Conservation (phyloP, 1,140 invertebrate genomes). For the Caerostris darwini region DNA sequence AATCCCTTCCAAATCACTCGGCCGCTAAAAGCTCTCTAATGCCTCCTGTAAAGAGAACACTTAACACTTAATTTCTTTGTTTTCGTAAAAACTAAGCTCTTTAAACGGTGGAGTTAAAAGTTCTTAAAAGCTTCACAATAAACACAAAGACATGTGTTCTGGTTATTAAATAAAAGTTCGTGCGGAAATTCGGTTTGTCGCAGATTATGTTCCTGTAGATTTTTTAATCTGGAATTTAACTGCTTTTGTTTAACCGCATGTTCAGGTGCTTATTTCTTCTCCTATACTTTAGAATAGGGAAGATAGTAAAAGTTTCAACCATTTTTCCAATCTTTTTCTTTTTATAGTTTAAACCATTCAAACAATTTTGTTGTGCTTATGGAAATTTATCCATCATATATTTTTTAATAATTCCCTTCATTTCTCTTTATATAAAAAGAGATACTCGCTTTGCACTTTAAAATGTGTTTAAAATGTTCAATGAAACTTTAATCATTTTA, state of each 20-base stretch:
- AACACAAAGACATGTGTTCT: background rate
- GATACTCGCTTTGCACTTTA: no score
- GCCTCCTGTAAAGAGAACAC: slow-evolving; percentile 28
- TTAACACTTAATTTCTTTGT: slow-evolving; percentile 56
- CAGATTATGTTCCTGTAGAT: background rate
- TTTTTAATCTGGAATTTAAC: background rate
- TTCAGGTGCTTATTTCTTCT: no score
- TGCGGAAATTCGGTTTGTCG: background rate
- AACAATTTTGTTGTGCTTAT: no score
- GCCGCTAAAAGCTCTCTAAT: slow-evolving; percentile 54
- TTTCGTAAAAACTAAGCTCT: slow-evolving; percentile 32
- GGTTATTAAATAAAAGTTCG: background rate
- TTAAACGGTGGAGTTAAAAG: slow-evolving; percentile 33
- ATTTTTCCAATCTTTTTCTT: no score
- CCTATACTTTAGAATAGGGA: no score
- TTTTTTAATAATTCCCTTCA: no score
- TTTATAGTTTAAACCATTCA: no score
- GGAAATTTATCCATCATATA: no score
- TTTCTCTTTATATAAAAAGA: no score
- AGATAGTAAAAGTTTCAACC: no score
- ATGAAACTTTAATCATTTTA: no score
- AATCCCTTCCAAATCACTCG: slow-evolving; percentile 33
- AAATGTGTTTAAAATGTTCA: no score
- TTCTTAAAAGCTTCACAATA: slow-evolving; percentile 22
- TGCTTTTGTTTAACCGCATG: background rate